Conservation (phyloP, 2,888 invertebrate genomes). For the Allacma fusca region DNA sequence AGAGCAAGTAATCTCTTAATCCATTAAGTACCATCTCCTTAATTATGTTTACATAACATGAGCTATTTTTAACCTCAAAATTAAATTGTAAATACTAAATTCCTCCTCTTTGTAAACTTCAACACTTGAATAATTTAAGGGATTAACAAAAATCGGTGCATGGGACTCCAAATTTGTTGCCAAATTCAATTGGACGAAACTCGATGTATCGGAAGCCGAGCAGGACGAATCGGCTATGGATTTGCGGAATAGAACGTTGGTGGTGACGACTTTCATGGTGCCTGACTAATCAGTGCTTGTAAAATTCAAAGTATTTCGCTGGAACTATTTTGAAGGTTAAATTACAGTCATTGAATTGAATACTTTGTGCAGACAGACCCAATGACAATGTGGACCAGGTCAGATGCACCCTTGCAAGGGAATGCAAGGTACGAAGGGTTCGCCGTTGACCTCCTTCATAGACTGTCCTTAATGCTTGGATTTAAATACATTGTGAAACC, state of each 20-base stretch:
- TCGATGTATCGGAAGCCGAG: constrained; percentile 73
- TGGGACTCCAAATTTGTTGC: constrained; percentile 75
- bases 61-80: background rate
- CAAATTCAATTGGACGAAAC: constrained; percentile 83
- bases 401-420: constrained; percentile 43
- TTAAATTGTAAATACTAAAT: too few species aligned
- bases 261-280: constrained; percentile 90
- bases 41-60: background rate
- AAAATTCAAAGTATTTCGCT: background rate
- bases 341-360: too few species aligned
- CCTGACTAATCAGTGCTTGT: constrained; percentile 63
- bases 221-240: constrained; percentile 85
- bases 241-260: constrained; percentile 87
- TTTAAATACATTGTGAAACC: constrained; percentile 87
- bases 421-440: constrained; percentile 65
- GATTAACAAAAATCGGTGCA: constrained; percentile 82
- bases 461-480: constrained; percentile 75
- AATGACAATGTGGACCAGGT: constrained; percentile 51
- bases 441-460: constrained; percentile 67
- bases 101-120: too few species aligned
- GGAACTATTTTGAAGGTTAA: too few species aligned
- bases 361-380: constrained; percentile 45
- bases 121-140: too few species aligned
- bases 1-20: constrained; percentile 67
- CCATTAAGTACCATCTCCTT: too few species aligned